phyloP scores from a whole-genome alignment of 2,888 invertebrate species.

The Erynnis tages region DNA sequence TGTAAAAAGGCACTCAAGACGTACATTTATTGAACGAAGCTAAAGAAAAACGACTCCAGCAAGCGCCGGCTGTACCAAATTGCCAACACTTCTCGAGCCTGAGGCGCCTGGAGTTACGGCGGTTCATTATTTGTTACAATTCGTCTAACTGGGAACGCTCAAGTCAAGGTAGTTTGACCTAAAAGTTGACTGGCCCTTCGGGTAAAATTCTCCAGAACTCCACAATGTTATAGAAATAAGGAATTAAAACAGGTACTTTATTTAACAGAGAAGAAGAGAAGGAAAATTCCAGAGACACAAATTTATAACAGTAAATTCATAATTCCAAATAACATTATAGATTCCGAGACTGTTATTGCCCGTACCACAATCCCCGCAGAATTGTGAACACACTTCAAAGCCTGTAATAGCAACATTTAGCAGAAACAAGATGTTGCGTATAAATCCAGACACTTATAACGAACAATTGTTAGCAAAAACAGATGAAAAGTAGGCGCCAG shows the following conservation, averaged over 20 bases:
- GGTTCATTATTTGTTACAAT: conserved; percentile 69
- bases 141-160: conserved; percentile 39
- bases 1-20: conserved; percentile 56
- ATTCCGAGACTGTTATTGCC: too few species aligned
- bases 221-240: not conserved
- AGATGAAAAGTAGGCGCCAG: not conserved
- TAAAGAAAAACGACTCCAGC: conserved; percentile 70
- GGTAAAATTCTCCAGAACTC: not conserved
- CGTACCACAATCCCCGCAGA: too few species aligned
- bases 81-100: conserved; percentile 62
- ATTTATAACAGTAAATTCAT: too few species aligned
- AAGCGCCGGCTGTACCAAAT: conserved; percentile 71
- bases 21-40: conserved; percentile 71
- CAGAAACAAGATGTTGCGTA: not conserved
- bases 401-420: not conserved
- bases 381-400: too few species aligned
- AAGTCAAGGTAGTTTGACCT: conserved; percentile 17
- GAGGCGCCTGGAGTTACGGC: conserved; percentile 59
- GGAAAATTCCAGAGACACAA: too few species aligned
- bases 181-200: conserved; percentile 16
- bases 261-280: too few species aligned
- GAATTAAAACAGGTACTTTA: too few species aligned
- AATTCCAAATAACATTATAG: too few species aligned
- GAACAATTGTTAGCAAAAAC: not conserved
- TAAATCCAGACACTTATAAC: not conserved